phyloP scores from a whole-genome alignment of 2,113 vertebrate genomes.

The Siniperca knerii region DNA sequence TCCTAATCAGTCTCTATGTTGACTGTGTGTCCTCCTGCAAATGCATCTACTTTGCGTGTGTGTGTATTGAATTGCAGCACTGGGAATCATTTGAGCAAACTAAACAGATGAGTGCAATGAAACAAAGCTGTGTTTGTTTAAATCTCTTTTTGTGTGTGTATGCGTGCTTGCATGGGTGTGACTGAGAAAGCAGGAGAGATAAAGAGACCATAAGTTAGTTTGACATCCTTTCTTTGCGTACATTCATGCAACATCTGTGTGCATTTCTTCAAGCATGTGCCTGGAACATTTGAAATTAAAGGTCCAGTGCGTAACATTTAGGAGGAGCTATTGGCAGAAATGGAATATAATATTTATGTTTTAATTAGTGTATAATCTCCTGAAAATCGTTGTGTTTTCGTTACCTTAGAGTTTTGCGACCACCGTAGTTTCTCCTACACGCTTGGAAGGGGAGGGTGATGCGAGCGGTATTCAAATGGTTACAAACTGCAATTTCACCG shows the following conservation, averaged over 20 bases:
- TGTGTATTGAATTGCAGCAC: slow-evolving; percentile 24
- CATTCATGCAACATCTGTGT: slow-evolving; percentile 40
- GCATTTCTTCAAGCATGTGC: slow-evolving; percentile 30
- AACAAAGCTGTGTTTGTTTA: slow-evolving; percentile 66
- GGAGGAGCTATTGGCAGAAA: too few species aligned
- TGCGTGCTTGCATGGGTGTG: not conserved
- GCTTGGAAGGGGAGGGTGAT: too few species aligned
- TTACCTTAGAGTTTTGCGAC: too few species aligned
- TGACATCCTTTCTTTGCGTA: slow-evolving; percentile 24
- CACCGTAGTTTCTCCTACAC: too few species aligned
- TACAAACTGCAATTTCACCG: too few species aligned
- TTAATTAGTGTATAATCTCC: too few species aligned
- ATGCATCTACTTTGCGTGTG: slow-evolving; percentile 15
- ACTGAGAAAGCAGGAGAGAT: not conserved
- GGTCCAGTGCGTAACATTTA: too few species aligned
- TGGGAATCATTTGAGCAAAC: slow-evolving; percentile 41
- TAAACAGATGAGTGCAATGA: slow-evolving; percentile 42
- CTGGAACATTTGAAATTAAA: not conserved
- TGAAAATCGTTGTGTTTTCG: too few species aligned
- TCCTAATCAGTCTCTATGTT: not conserved
- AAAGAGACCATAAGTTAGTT: not conserved
- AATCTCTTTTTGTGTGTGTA: slow-evolving; percentile 29
- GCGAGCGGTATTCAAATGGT: too few species aligned
- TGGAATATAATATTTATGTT: too few species aligned
- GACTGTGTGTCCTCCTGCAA: not conserved